These are phyloP conservation scores for Trimorus sp. DNA, from an alignment of 2,888 invertebrate genomes.

Conservation along the genomic window DNA sequence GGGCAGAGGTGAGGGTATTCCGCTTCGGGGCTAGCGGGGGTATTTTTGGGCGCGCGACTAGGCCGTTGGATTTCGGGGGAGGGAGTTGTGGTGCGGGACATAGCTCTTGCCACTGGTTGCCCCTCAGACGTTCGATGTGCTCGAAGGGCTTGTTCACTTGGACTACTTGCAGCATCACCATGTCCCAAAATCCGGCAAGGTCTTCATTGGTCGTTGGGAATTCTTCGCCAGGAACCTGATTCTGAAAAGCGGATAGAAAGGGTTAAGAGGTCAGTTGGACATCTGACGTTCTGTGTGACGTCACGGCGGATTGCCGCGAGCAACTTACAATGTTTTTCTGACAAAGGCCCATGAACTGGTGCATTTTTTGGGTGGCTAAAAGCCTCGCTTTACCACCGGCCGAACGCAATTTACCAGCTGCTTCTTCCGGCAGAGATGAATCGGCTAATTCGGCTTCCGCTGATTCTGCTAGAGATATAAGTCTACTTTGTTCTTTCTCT, in stretches of 20 bases:
- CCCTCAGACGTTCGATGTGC: constrained; percentile 85
- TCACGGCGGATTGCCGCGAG: not conserved
- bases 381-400: constrained; percentile 96
- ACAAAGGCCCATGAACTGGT: constrained; percentile 94
- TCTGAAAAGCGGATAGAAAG: constrained; percentile 80
- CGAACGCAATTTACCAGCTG: constrained; percentile 91
- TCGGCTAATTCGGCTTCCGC: constrained; percentile 88
- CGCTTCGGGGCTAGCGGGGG: constrained; percentile 8
- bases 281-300: too few species aligned
- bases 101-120: constrained; percentile 87
- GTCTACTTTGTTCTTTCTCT: constrained; percentile 87
- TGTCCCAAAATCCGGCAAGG: constrained; percentile 98
- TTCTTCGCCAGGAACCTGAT: constrained; percentile 88
- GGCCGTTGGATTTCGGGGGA: not conserved
- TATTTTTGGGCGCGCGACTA: not conserved
- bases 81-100: constrained; percentile 61
- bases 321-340: constrained; percentile 85
- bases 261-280: too few species aligned
- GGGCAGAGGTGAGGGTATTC: constrained; percentile 44
- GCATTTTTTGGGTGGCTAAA: constrained; percentile 95
- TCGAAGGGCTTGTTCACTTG: constrained; percentile 91
- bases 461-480: constrained; percentile 87
- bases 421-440: constrained; percentile 88
- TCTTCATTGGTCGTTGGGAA: constrained; percentile 95
- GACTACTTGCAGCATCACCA: constrained; percentile 95